Base-by-base conservation (phyloP, 2,797 vertebrate genomes). In the Ataeniobius toweri region DNA sequence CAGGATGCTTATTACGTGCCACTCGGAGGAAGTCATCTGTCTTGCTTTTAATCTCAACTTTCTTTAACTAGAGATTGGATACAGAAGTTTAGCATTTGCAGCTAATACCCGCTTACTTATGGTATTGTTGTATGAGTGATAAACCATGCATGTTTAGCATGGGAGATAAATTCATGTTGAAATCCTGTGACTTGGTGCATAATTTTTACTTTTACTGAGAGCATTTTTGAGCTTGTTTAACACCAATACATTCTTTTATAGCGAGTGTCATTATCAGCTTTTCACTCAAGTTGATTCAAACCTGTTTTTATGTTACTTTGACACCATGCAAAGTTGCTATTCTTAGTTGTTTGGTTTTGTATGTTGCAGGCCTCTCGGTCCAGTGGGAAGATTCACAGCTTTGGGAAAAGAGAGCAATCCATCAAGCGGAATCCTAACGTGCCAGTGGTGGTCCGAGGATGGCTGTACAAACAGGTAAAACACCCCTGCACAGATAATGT, bases 401-500 rank as follows among this genome's bases (percentile, higher is more conserved):
- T 99, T 83, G 98, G 98, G 5, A 99, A 99, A 92, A 95, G 98
- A 83, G 97, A 98, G 2, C 97, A 97, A 80, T 93, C 98, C 31
- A 98, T 99, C 84, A 97, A 96, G 89, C 97, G 98, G 91, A 99
- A 99, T 89, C 97, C 94, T 44, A 97, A 96, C 14, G 93, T 98
- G 68, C 97, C 97, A 0, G 98, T 97, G 78, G 96, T 98, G 90
- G 96, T 97, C 6, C 95, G 97, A 91, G 98, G 98, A 88, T 99
- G 98, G 98, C 95, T 99, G 48, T 96, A 97, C 93, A 99, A 99
- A 82, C 98, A 99, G 96, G 98, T 98, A 71, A 85, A 46, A 22
- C 3, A 3, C 39, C 26, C 18, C 14, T 12, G 7, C 5, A 14
- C 46, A 0, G 18, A 31, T 12, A 53, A 16, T 36, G 44, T 14